These are phyloP conservation scores for Eucera pruinosa DNA, from an alignment of 2,888 invertebrate species.

Conservation along the genomic window DNA sequence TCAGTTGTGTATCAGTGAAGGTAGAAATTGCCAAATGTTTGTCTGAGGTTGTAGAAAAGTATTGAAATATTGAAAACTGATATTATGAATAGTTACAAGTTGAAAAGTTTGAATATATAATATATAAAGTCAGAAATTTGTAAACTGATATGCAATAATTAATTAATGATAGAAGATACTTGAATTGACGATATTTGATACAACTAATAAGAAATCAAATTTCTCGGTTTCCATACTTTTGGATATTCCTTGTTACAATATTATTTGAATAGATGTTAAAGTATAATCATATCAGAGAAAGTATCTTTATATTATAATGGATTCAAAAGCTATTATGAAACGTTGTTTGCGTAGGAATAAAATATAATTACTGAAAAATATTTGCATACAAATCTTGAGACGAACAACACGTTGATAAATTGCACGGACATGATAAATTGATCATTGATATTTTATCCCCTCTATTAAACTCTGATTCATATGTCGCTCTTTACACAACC, in stretches of 20 bases:
- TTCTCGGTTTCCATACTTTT: neutral
- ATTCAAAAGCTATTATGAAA: neutral
- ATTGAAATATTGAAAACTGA: no score
- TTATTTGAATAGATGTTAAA: neutral
- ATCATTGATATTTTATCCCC: constrained; percentile 33
- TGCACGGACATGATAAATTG: constrained; percentile 1
- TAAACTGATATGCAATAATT: no score
- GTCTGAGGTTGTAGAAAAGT: no score
- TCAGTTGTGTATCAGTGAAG: no score
- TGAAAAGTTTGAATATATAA: no score
- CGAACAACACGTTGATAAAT: neutral
- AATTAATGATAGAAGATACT: no score
- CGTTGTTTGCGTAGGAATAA: neutral
- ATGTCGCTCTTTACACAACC: constrained; percentile 22
- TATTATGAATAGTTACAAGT: no score
- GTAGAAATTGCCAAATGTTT: no score
- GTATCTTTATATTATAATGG: neutral
- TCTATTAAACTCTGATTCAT: constrained; percentile 38
- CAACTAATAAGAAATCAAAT: no score
- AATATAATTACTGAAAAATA: neutral
- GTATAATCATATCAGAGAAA: neutral
- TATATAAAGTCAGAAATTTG: no score
- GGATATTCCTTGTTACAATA: neutral
- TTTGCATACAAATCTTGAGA: neutral
- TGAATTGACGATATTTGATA: no score